Percentiles rank a stretch among this genome's conserved stretches.
These are phyloP conservation scores for Ferdinandea cuprea DNA, from an alignment of 2,888 invertebrate genomes.

Conservation along the genomic window DNA sequence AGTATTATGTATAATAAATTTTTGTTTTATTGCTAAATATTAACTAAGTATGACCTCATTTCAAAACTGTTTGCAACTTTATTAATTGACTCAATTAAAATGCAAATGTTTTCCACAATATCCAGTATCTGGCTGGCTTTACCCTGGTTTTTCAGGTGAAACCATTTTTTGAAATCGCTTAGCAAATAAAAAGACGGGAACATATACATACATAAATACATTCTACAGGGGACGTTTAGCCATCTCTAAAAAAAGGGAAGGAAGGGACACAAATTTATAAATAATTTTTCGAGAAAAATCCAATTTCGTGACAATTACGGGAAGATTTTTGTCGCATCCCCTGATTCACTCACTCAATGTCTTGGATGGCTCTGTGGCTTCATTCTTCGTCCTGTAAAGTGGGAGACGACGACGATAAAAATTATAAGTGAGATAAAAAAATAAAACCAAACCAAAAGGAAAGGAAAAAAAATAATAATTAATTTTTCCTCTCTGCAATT, in stretches of 20 bases:
- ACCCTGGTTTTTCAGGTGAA: slow-evolving; percentile 6
- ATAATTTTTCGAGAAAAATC: slow-evolving; percentile 52
- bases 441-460: slow-evolving; percentile 8
- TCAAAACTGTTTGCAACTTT: slow-evolving; percentile 64
- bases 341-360: slow-evolving; percentile 23
- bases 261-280: slow-evolving; percentile 10
- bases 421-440: slow-evolving; percentile 71
- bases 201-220: slow-evolving; percentile 8
- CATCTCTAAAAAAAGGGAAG: background rate
- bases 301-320: slow-evolving; percentile 73
- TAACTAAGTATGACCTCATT: slow-evolving; percentile 55
- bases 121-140: too few species aligned
- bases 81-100: slow-evolving; percentile 74
- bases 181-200: slow-evolving; percentile 7
- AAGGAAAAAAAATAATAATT: slow-evolving; percentile 67
- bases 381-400: slow-evolving; percentile 8
- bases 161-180: slow-evolving; percentile 15
- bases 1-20: slow-evolving; percentile 17
- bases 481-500: slow-evolving; percentile 74
- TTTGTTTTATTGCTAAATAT: slow-evolving; percentile 11
- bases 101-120: slow-evolving; percentile 53
- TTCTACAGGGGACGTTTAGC: background rate
- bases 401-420: slow-evolving; percentile 55
- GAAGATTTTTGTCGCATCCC: slow-evolving; percentile 52
- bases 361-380: background rate